Conservation (phyloP, 2,888 invertebrate species). For the Eremobia ochroleuca region DNA sequence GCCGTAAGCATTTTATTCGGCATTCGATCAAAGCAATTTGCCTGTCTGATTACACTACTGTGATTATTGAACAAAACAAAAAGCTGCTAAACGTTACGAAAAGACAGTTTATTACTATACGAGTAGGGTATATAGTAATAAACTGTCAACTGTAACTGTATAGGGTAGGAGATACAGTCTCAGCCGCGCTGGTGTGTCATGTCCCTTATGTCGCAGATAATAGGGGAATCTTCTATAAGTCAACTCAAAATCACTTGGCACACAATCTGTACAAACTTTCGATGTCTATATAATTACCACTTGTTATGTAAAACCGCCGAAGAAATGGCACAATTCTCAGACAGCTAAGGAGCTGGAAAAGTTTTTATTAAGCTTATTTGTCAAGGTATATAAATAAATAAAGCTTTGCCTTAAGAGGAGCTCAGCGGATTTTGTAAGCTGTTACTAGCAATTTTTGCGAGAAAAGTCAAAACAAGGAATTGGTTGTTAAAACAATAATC, state of each 20-base stretch:
- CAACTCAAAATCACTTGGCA: constrained; percentile 2
- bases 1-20: background rate
- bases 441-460: constrained; percentile 12
- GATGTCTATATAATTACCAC: constrained; percentile 30
- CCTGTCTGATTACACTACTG: background rate
- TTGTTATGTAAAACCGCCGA: constrained; percentile 49
- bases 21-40: background rate
- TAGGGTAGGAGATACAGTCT: too few species aligned
- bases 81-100: background rate
- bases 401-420: constrained; percentile 24
- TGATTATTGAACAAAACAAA: background rate
- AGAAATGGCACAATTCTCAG: constrained; percentile 37
- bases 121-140: too few species aligned
- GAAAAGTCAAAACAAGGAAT: constrained; percentile 9
- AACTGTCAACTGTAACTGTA: too few species aligned
- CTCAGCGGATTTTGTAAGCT: constrained; percentile 34
- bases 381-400: constrained; percentile 57
- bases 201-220: background rate
- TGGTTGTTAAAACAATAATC: background rate
- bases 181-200: background rate
- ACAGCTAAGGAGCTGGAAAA: constrained; percentile 31
- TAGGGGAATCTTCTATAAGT: background rate
- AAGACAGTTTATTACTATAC: background rate
- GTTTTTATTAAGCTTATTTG: constrained; percentile 65
- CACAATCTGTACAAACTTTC: constrained; percentile 17